Evolutionary conservation across 2,888 invertebrate species (phyloP).

Genomic region (Beris morrisii): DNA sequence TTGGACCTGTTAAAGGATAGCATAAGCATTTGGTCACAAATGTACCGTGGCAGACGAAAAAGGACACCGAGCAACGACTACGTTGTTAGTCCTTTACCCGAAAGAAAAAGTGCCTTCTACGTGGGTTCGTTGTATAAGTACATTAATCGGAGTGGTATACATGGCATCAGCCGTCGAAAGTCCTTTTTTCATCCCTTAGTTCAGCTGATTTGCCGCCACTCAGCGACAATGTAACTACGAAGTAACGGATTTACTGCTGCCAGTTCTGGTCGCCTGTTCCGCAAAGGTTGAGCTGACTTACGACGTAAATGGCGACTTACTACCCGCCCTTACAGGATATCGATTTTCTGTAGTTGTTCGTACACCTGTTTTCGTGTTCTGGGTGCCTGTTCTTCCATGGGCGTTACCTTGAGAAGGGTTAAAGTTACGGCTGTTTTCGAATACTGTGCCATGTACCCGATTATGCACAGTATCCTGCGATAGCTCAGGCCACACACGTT

Average conservation of each 20-base stretch:
- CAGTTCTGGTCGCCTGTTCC: conserved; percentile 48
- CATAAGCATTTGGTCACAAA: conserved; percentile 2
- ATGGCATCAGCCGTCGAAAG: not conserved
- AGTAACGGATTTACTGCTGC: conserved; percentile 45
- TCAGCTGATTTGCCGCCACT: too few relatives aligned
- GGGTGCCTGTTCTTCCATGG: conserved; percentile 54
- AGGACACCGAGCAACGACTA: not conserved
- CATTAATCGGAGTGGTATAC: not conserved
- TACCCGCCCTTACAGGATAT: conserved; percentile 36
- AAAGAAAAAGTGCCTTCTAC: not conserved
- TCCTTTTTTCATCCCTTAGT: not conserved
- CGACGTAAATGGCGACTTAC: conserved; percentile 54
- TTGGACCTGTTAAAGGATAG: conserved; percentile 40
- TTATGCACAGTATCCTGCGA: conserved; percentile 5
- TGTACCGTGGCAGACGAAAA: not conserved
- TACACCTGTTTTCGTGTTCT: conserved; percentile 38
- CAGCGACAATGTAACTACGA: conserved; percentile 45
- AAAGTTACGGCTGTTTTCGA: conserved; percentile 28
- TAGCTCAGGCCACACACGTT: conserved; percentile 16
- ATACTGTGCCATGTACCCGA: not conserved
- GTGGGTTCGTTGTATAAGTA: not conserved
- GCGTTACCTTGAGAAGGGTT: conserved; percentile 57
- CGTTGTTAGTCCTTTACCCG: not conserved
- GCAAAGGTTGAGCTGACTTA: conserved; percentile 56
- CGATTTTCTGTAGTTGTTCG: conserved; percentile 11